Evolutionary conservation across 37 sponge, comb jelly and placozoan species (phyloP).

Genomic region (Dysidea cf. avara): DNA sequence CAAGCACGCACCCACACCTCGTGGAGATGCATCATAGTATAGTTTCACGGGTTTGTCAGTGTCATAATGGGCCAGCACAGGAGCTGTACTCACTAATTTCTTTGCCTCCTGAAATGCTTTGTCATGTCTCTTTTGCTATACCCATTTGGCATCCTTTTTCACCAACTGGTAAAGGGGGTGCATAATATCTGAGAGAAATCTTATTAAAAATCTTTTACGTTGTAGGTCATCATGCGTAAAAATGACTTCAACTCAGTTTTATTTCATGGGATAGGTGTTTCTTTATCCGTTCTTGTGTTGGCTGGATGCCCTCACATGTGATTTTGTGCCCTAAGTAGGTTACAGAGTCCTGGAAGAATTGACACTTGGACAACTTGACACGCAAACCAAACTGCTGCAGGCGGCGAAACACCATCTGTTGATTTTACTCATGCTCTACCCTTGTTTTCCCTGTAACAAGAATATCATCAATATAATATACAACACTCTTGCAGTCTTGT

Average conservation of each 20-base stretch:
- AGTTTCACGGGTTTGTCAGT: neutral
- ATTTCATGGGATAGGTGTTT: neutral
- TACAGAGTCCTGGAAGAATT: no score
- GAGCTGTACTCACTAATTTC: neutral
- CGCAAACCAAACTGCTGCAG: neutral
- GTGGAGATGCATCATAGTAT: neutral
- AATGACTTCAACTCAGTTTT: neutral
- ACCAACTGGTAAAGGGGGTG: neutral
- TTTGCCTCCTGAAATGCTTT: neutral
- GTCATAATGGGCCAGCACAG: neutral
- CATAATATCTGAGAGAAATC: neutral
- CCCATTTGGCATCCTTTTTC: neutral
- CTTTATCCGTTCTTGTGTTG: constrained; percentile 4
- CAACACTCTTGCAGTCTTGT: neutral
- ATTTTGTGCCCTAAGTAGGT: no score
- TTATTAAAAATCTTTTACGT: neutral
- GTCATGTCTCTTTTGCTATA: neutral
- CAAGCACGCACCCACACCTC: neutral
- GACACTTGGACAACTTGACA: neutral
- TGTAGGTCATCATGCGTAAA: neutral
- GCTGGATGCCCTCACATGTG: constrained; percentile 1
- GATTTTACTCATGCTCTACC: neutral
- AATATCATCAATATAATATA: no score
- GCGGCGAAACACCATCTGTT: neutral
- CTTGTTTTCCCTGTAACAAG: neutral